Conservation (phyloP, 2,113 vertebrate species). For the Mola mola region DNA sequence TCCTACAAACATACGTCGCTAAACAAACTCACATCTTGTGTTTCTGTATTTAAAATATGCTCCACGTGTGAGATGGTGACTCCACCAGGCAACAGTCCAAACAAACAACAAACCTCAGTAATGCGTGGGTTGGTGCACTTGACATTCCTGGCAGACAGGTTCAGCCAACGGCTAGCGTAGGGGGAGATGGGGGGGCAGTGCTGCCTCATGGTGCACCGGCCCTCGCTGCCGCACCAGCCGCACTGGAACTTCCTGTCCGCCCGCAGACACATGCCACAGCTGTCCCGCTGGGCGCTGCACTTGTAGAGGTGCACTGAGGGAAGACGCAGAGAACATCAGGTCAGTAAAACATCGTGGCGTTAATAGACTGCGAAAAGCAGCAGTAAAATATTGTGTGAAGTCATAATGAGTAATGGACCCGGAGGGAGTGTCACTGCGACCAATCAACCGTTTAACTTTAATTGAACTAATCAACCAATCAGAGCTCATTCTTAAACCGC, state of each 20-base stretch:
- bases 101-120: slow-evolving; percentile 85
- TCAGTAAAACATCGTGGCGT: too few species aligned
- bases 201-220: slow-evolving; percentile 86
- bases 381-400: too few species aligned
- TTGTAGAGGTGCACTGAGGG: slow-evolving; percentile 94
- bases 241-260: slow-evolving; percentile 93
- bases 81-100: background rate
- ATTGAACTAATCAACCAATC: too few species aligned
- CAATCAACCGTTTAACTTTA: too few species aligned
- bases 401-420: too few species aligned
- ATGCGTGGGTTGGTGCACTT: slow-evolving; percentile 96
- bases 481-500: too few species aligned
- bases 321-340: background rate
- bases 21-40: too few species aligned
- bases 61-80: background rate
- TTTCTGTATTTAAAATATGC: slow-evolving; percentile 2
- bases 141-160: slow-evolving; percentile 88
- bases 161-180: slow-evolving; percentile 86
- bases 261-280: slow-evolving; percentile 95
- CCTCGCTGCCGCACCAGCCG: slow-evolving; percentile 91
- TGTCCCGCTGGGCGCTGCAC: slow-evolving; percentile 92
- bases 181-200: slow-evolving; percentile 81
- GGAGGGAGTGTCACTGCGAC: too few species aligned
- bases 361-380: too few species aligned
- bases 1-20: too few species aligned